phyloP scores from a whole-genome alignment of 2,113 vertebrate species.

The Sorex fumeus region DNA sequence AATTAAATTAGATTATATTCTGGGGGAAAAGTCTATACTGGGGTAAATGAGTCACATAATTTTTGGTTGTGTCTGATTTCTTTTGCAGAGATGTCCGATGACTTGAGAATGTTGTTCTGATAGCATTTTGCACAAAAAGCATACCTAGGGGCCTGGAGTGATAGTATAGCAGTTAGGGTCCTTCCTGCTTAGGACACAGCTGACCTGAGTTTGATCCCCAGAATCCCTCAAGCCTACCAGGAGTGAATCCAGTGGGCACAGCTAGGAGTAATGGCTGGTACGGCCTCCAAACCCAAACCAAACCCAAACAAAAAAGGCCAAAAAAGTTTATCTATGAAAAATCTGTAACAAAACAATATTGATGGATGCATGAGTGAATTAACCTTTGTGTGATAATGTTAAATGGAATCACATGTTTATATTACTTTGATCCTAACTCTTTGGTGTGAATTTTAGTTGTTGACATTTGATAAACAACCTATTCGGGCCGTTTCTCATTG shows the following conservation, averaged over 20 bases:
- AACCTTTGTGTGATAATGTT: slow-evolving; percentile 18
- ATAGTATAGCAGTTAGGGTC: too few relatives aligned
- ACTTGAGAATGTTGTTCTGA: slow-evolving; percentile 22
- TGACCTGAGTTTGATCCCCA: too few relatives aligned
- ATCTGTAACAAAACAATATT: neutral
- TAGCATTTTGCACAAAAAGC: neutral
- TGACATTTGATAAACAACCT: neutral
- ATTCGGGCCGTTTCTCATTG: neutral
- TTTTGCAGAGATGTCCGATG: neutral
- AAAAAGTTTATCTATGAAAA: too few relatives aligned
- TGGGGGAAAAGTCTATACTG: neutral
- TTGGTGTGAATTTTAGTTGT: slow-evolving; percentile 4
- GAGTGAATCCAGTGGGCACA: too few relatives aligned
- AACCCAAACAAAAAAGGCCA: neutral
- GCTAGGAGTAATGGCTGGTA: too few relatives aligned
- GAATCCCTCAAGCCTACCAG: too few relatives aligned
- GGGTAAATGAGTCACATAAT: neutral
- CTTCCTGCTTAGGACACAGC: too few relatives aligned
- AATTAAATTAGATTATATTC: slow-evolving; percentile 37
- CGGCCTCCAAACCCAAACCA: neutral
- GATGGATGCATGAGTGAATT: neutral
- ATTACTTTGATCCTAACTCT: neutral
- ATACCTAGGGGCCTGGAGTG: neutral
- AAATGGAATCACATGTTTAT: neutral
- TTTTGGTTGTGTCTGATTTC: slow-evolving; percentile 22